phyloP scores from a whole-genome alignment of 2,888 invertebrate genomes.

The Crossocerus cetratus region DNA sequence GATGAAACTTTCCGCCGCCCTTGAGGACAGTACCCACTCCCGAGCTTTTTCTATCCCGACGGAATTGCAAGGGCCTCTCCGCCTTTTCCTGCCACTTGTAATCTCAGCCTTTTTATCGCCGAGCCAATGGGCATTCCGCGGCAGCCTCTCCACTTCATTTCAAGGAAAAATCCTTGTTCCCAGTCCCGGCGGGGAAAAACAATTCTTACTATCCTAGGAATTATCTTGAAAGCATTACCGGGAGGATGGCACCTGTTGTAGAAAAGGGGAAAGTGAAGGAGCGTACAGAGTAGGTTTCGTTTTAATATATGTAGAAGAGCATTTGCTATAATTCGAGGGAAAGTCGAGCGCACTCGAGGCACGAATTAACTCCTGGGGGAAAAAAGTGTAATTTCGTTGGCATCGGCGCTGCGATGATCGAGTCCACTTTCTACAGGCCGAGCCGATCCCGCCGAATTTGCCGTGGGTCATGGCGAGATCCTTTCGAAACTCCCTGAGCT shows the following conservation, averaged over 20 bases:
- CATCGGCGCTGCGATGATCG: constrained; percentile 4
- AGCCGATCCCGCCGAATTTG: constrained; percentile 12
- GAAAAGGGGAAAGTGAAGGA: no score
- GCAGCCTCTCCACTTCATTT: no score
- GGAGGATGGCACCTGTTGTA: no score
- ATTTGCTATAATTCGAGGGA: background rate
- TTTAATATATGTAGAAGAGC: no score
- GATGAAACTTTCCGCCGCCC: constrained; percentile 27
- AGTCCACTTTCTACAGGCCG: constrained; percentile 36
- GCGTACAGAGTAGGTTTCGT: no score
- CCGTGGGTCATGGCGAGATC: constrained; percentile 22
- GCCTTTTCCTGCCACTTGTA: background rate
- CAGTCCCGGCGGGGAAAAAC: no score
- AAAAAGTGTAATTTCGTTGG: constrained; percentile 9
- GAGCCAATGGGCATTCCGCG: no score
- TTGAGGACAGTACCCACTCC: constrained; percentile 6
- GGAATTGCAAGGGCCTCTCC: constrained; percentile 11
- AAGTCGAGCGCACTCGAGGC: background rate
- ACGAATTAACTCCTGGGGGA: background rate
- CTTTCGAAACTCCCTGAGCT: constrained; percentile 27
- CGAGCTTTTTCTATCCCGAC: constrained; percentile 10
- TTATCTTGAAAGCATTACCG: no score
- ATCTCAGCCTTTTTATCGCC: background rate
- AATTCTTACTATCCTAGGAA: no score
- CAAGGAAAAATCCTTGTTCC: no score